Percentiles rank a stretch among this genome's conserved stretches.
phyloP scores from a whole-genome alignment of 1,140 invertebrate species.

The Drosophila gunungcola region DNA sequence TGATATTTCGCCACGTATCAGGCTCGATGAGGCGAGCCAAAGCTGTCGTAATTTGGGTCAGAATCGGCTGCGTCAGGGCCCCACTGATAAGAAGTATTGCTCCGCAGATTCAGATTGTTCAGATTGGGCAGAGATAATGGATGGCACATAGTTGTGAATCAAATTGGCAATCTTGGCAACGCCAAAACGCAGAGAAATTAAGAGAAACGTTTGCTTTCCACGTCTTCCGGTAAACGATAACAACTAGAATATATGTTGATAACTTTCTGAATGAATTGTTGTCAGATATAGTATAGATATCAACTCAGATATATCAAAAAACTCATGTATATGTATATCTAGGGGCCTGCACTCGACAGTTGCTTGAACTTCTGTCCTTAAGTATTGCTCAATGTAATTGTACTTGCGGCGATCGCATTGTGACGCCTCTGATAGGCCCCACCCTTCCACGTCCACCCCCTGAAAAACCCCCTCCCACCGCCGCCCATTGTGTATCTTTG shows the following conservation, averaged over 20 bases:
- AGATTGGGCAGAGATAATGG: conserved; percentile 23
- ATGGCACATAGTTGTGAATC: conserved; percentile 45
- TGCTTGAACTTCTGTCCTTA: conserved; percentile 82
- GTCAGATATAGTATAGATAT: conserved; percentile 1
- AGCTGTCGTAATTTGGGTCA: conserved; percentile 75
- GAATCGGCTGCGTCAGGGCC: conserved; percentile 65
- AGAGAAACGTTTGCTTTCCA: conserved; percentile 11
- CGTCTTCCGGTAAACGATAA: conserved; percentile 28
- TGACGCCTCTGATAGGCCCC: conserved; percentile 40
- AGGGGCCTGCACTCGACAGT: conserved; percentile 56
- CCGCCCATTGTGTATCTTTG: conserved; percentile 62
- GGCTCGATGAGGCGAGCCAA: conserved; percentile 43
- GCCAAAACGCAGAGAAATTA: conserved; percentile 13
- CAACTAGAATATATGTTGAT: neutral
- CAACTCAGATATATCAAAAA: neutral
- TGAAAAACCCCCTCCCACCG: neutral
- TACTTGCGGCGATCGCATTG: conserved; percentile 47
- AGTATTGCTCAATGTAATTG: conserved; percentile 50
- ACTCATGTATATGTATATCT: conserved; percentile 17
- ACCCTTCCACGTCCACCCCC: neutral
- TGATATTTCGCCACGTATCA: conserved; percentile 76
- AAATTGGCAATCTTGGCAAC: conserved; percentile 36
- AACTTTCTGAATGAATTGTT: conserved; percentile 32
- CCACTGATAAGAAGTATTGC: conserved; percentile 59
- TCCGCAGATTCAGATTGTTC: conserved; percentile 25